A percentile compares a stretch with the other conserved stretches of the same genome.
Conservation (phyloP, 2,113 vertebrate species). For the Camarhynchus parvulus region DNA sequence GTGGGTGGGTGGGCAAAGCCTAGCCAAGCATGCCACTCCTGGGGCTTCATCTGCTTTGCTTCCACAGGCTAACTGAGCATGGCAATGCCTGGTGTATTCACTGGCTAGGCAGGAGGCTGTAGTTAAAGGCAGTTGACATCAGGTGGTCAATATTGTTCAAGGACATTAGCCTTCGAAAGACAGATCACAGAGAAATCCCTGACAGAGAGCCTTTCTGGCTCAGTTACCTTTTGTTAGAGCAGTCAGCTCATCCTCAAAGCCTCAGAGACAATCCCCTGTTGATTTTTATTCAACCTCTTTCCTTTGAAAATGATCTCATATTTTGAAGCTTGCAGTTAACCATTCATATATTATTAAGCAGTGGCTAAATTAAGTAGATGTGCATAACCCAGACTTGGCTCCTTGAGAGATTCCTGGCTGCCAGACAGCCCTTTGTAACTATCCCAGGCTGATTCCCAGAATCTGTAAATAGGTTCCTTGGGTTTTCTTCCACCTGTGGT, state of each 20-base stretch:
- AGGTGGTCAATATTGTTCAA: background rate
- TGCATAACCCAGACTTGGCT: background rate
- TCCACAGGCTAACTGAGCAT: background rate
- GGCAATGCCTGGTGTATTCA: background rate
- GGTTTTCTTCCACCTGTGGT: background rate
- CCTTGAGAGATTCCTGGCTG: background rate
- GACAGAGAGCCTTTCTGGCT: background rate
- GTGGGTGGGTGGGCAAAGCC: background rate
- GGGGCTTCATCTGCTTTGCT: background rate
- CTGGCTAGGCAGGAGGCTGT: background rate
- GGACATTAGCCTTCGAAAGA: background rate
- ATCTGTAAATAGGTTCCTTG: background rate
- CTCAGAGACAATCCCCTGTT: background rate
- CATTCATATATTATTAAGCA: background rate
- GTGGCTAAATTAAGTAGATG: background rate
- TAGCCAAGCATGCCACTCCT: rapidly evolving
- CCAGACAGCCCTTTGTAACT: background rate
- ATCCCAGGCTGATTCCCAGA: background rate
- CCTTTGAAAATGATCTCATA: background rate
- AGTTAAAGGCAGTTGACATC: background rate
- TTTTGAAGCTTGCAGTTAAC: background rate
- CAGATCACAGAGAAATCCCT: background rate
- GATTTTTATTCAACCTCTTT: background rate
- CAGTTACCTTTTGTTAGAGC: background rate
- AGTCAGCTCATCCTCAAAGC: background rate